These are phyloP conservation scores for Linepithema humile DNA, from an alignment of 1,140 invertebrate species.

Conservation along the genomic window DNA sequence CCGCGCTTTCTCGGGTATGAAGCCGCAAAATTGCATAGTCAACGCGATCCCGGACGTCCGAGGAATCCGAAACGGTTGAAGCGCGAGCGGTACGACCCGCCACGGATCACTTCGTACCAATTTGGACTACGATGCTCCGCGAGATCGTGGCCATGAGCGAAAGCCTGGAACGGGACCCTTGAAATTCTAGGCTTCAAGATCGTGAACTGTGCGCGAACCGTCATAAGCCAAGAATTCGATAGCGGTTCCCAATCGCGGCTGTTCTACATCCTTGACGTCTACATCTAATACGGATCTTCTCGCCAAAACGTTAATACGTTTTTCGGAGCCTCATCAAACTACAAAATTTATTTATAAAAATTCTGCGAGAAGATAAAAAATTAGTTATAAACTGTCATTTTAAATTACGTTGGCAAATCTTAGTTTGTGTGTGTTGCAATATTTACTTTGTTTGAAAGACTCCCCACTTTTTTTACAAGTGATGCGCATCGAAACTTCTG, in stretches of 20 bases:
- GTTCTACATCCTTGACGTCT: conserved; percentile 48
- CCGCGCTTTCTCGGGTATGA: conserved; percentile 69
- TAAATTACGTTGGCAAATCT: too few species aligned
- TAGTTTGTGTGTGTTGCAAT: too few species aligned
- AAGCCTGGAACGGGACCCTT: conserved; percentile 69
- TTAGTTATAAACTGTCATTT: too few species aligned
- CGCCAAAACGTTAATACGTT: neutral
- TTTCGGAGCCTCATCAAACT: too few species aligned
- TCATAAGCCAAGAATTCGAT: conserved; percentile 68
- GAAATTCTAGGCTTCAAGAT: conserved; percentile 67
- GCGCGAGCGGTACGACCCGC: conserved; percentile 69
- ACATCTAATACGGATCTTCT: neutral
- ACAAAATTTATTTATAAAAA: too few species aligned
- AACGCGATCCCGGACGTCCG: conserved; percentile 68
- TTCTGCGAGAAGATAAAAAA: too few species aligned
- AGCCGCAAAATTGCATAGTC: conserved; percentile 72
- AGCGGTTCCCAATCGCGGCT: conserved; percentile 59
- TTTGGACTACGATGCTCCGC: conserved; percentile 68
- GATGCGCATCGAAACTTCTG: too few species aligned
- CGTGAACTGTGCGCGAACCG: conserved; percentile 45
- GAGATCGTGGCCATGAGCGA: conserved; percentile 66
- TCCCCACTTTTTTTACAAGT: too few species aligned
- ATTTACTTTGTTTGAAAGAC: too few species aligned
- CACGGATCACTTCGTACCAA: conserved; percentile 68
- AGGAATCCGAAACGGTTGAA: conserved; percentile 73